Conservation (phyloP, 1,140 invertebrate genomes). For the Heliconius hewitsoni region DNA sequence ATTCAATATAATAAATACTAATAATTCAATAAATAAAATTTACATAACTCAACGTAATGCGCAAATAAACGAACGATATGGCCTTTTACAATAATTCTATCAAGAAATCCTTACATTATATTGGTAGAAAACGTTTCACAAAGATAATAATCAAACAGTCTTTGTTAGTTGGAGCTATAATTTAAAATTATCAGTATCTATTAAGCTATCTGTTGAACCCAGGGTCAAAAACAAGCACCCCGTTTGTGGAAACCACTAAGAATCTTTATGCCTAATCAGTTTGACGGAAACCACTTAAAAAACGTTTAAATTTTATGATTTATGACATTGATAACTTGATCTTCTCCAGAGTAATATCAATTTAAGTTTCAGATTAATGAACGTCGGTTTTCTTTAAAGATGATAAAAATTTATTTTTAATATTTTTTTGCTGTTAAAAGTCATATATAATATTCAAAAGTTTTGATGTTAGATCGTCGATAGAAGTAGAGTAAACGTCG, state of each 20-base stretch:
- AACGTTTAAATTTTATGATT: constrained; percentile 64
- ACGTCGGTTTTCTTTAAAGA: not conserved
- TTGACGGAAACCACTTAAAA: constrained; percentile 67
- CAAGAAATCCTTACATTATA: constrained; percentile 12
- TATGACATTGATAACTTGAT: constrained; percentile 55
- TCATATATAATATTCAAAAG: not conserved
- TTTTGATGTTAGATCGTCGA: not conserved
- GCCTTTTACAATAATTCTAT: not conserved
- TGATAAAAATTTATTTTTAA: not conserved
- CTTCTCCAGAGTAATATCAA: constrained; percentile 7
- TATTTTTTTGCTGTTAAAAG: not conserved
- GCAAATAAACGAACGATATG: not conserved
- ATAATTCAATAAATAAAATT: too few relatives aligned
- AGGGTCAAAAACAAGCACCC: constrained; percentile 50
- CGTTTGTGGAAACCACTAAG: constrained; percentile 49
- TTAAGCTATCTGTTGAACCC: constrained; percentile 54
- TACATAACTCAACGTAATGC: too few relatives aligned
- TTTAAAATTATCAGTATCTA: constrained; percentile 50
- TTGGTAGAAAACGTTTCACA: not conserved
- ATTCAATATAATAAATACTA: too few relatives aligned
- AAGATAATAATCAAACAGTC: constrained; percentile 20
- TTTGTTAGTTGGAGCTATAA: constrained; percentile 22
- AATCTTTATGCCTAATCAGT: constrained; percentile 63
- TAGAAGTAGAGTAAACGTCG: not conserved
- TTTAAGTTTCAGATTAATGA: not conserved